Conservation (phyloP, 1,140 invertebrate genomes). For the Procambarus virginalis region DNA sequence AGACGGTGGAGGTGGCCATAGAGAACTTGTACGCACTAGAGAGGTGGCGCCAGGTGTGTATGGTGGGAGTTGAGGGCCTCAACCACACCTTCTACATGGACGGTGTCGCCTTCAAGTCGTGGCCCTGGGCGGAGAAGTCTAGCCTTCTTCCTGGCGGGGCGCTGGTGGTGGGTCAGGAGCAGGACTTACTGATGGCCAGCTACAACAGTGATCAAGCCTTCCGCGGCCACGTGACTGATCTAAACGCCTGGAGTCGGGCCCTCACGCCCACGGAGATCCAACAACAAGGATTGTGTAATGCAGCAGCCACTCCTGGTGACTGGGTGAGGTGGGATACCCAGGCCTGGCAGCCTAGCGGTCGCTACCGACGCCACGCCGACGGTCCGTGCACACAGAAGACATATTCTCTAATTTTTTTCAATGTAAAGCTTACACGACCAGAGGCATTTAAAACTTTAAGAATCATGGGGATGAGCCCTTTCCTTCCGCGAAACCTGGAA, state of each 20-base stretch:
- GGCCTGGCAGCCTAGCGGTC: constrained; percentile 7
- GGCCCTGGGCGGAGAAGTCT: constrained; percentile 13
- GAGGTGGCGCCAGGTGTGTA: constrained; percentile 16
- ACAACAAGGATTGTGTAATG: not conserved
- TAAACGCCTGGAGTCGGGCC: constrained; percentile 28
- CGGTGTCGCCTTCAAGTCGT: constrained; percentile 5
- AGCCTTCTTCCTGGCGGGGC: constrained; percentile 12
- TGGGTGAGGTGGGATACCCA: constrained; percentile 43
- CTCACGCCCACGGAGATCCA: constrained; percentile 1
- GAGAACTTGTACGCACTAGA: constrained; percentile 23
- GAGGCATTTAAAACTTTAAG: not conserved
- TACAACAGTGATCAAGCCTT: constrained; percentile 8
- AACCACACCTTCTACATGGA: constrained; percentile 52
- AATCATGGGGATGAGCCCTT: constrained; percentile 23
- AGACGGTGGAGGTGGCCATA: not conserved
- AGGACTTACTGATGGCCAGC: constrained; percentile 7
- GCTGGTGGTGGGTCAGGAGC: constrained; percentile 31
- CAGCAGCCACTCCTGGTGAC: constrained; percentile 4
- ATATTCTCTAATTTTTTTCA: not conserved
- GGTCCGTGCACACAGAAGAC: not conserved
- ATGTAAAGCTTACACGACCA: not conserved
- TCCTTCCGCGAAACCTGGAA: not conserved
- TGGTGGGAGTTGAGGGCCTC: not conserved
- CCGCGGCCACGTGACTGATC: constrained; percentile 19
- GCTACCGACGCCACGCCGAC: not conserved